Evolutionary conservation across 2,113 vertebrate genomes (phyloP).

Genomic region (Odontesthes bonariensis): DNA sequence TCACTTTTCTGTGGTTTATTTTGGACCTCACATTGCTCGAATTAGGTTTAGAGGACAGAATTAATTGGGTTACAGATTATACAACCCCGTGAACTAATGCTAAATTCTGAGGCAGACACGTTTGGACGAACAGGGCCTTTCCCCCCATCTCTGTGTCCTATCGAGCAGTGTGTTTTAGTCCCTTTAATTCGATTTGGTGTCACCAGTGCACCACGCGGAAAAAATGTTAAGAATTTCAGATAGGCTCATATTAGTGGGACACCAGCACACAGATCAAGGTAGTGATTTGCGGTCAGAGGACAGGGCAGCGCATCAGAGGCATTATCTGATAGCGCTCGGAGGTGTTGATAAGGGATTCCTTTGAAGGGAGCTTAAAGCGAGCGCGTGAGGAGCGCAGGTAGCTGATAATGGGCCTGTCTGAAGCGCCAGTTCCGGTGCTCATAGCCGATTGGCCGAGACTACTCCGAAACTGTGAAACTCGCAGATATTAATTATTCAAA

Average conservation of each 20-base stretch:
- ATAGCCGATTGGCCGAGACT: constrained; percentile 16
- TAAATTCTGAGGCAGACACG: neutral
- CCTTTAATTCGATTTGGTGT: neutral
- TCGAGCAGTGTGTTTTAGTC: neutral
- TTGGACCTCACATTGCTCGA: neutral
- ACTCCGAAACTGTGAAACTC: constrained; percentile 29
- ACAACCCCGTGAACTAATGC: neutral
- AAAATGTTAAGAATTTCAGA: constrained; percentile 5
- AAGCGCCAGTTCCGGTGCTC: neutral
- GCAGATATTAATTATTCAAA: constrained; percentile 34
- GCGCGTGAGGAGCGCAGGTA: constrained; percentile 20
- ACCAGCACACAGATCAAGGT: neutral
- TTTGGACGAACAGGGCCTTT: neutral
- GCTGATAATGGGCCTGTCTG: constrained; percentile 19
- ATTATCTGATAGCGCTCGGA: constrained; percentile 36
- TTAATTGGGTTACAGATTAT: neutral
- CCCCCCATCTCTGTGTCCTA: neutral
- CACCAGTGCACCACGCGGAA: neutral
- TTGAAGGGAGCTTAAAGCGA: constrained; percentile 22
- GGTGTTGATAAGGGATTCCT: constrained; percentile 44
- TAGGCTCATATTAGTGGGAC: neutral
- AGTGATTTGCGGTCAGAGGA: constrained; percentile 2
- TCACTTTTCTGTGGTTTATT: neutral
- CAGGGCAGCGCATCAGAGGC: constrained; percentile 7
- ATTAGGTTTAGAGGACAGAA: neutral